A percentile compares a stretch with the other conserved stretches of the same genome.
Evolutionary conservation across 2,888 invertebrate species (phyloP).

Genomic region (Pandemis cinnamomeana): DNA sequence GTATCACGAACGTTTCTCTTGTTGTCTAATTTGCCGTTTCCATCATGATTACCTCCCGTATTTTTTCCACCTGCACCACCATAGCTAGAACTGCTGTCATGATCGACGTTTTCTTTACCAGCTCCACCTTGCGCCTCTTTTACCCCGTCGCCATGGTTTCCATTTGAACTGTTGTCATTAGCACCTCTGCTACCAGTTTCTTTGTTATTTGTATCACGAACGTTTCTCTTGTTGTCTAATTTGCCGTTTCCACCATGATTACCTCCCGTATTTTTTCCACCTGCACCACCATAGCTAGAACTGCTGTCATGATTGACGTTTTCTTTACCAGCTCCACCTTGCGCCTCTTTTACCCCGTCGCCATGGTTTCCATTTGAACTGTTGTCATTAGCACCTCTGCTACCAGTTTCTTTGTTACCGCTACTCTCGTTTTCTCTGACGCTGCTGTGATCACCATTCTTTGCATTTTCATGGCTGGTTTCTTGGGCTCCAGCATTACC

Average conservation of each 20-base stretch:
- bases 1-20: background rate
- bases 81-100: background rate
- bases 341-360: background rate
- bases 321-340: background rate
- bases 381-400: background rate
- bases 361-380: background rate
- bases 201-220: too few species aligned
- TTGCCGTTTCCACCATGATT: background rate
- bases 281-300: background rate
- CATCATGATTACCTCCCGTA: background rate
- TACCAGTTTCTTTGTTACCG: background rate
- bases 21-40: background rate
- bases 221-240: background rate
- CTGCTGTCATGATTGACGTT: background rate
- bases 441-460: background rate
- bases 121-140: background rate
- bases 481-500: background rate
- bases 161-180: background rate
- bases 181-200: background rate
- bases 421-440: background rate
- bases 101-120: background rate
- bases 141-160: background rate
- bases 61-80: background rate
- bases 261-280: background rate
- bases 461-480: background rate